phyloP scores from a whole-genome alignment of 1,140 invertebrate genomes.

The Reticulitermes speratus region DNA sequence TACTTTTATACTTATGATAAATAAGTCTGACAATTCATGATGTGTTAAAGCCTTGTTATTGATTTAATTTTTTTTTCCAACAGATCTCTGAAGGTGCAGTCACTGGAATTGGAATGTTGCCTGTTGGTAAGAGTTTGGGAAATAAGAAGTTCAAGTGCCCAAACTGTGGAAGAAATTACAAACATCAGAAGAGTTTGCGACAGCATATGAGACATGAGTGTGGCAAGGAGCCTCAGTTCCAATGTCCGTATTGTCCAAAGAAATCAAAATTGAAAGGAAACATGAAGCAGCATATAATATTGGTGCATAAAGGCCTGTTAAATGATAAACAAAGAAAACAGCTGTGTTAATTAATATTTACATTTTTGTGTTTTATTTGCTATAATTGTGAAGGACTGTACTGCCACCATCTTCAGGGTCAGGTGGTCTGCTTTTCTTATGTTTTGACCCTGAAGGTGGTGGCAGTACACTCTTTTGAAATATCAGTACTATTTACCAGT shows the following conservation, averaged over 20 bases:
- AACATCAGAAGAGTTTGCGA: constrained; percentile 42
- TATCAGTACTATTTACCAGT: too few species aligned
- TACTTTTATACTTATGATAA: too few species aligned
- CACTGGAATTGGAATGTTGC: not conserved
- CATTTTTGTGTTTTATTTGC: too few species aligned
- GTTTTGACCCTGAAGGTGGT: too few species aligned
- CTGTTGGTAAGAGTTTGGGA: not conserved
- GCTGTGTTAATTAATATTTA: too few species aligned
- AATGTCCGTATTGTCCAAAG: constrained; percentile 51
- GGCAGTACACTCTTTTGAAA: too few species aligned
- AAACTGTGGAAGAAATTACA: constrained; percentile 46
- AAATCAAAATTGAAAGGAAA: constrained; percentile 57
- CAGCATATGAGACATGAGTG: constrained; percentile 51
- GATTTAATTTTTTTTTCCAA: not conserved
- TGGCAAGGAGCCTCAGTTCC: constrained; percentile 46
- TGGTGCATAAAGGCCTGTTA: too few species aligned
- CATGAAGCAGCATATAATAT: constrained; percentile 51
- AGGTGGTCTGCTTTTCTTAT: too few species aligned
- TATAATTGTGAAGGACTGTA: too few species aligned
- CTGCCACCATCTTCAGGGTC: too few species aligned
- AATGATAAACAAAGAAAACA: too few species aligned
- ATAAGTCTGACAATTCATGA: too few species aligned
- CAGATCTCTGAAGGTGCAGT: not conserved
- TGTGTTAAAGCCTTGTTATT: not conserved
- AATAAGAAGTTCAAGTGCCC: constrained; percentile 31